phyloP scores from a whole-genome alignment of 2,888 invertebrate genomes.

The Octodonta nipae region DNA sequence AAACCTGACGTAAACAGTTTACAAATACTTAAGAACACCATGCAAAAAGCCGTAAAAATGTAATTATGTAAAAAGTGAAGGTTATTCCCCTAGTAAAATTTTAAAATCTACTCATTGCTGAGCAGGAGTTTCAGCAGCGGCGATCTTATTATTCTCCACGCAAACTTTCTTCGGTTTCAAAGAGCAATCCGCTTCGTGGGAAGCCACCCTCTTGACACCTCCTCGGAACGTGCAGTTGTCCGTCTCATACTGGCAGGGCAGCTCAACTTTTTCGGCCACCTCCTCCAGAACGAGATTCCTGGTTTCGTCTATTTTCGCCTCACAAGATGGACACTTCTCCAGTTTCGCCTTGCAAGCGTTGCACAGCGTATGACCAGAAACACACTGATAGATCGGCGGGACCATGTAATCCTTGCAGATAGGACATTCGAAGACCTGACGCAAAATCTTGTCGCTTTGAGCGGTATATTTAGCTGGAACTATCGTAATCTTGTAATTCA shows the following conservation, averaged over 20 bases:
- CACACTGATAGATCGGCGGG: constrained; percentile 13
- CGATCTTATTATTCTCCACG: no score
- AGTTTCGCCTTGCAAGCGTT: constrained; percentile 9
- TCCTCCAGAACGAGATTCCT: constrained; percentile 11
- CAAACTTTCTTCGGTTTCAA: no score
- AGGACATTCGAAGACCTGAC: constrained; percentile 18
- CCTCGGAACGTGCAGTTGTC: constrained; percentile 9
- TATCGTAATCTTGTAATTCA: constrained; percentile 9
- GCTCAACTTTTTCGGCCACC: constrained; percentile 9
- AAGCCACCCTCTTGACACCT: constrained; percentile 10
- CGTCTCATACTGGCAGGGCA: constrained; percentile 9
- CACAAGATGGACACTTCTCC: constrained; percentile 13
- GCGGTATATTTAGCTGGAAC: constrained; percentile 5
- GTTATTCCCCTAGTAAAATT: no score
- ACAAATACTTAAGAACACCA: no score
- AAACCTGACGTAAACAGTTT: no score
- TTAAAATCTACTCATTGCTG: no score
- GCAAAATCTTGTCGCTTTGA: constrained; percentile 8
- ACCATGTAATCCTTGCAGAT: constrained; percentile 22
- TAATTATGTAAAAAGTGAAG: no score
- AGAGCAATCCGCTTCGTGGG: no score
- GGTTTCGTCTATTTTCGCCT: constrained; percentile 9
- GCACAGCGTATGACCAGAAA: constrained; percentile 13
- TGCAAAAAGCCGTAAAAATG: no score
- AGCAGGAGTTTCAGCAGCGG: no score